A percentile compares a stretch with the other conserved stretches of the same genome.
These are phyloP conservation scores for Pachyuromys duprasi DNA, from an alignment of 2,797 vertebrate genomes.

Conservation along the genomic window DNA sequence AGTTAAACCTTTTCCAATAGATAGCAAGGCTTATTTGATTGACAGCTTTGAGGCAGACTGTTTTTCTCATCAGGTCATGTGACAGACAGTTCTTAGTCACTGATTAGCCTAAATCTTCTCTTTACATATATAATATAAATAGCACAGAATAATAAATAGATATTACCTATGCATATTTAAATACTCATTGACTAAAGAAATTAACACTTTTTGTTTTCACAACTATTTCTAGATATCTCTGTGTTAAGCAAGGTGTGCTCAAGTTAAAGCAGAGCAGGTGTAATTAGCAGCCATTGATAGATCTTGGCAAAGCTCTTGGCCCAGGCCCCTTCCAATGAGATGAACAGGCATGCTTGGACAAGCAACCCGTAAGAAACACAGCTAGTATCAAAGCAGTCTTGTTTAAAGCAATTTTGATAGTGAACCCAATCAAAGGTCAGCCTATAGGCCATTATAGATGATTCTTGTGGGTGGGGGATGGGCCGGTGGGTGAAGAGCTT, in stretches of 20 bases:
- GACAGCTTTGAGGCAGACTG: not conserved
- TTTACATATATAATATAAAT: not conserved
- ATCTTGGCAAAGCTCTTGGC: not conserved
- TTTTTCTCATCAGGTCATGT: not conserved
- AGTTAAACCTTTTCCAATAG: slow-evolving; percentile 20
- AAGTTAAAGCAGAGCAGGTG: slow-evolving; percentile 39
- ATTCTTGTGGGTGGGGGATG: not conserved
- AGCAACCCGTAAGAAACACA: not conserved
- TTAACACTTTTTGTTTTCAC: slow-evolving; percentile 42
- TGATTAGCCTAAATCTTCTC: slow-evolving; percentile 24
- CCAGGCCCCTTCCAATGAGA: not conserved
- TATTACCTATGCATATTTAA: not conserved
- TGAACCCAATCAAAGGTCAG: slow-evolving; percentile 8
- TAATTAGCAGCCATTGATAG: not conserved
- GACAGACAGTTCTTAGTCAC: not conserved
- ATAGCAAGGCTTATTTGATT: not conserved
- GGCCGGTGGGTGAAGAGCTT: no score
- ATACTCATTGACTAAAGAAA: slow-evolving; percentile 7
- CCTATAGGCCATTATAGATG: not conserved
- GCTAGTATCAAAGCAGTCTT: not conserved
- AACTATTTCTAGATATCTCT: slow-evolving; percentile 3
- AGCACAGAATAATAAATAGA: not conserved
- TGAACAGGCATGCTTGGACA: not conserved
- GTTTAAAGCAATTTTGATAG: slow-evolving; percentile 35
- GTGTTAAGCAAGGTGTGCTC: slow-evolving; percentile 27